Percentiles rank a stretch among this genome's conserved stretches.
These are phyloP conservation scores for Lithophane ornitopus DNA, from an alignment of 2,888 invertebrate genomes.

Conservation along the genomic window DNA sequence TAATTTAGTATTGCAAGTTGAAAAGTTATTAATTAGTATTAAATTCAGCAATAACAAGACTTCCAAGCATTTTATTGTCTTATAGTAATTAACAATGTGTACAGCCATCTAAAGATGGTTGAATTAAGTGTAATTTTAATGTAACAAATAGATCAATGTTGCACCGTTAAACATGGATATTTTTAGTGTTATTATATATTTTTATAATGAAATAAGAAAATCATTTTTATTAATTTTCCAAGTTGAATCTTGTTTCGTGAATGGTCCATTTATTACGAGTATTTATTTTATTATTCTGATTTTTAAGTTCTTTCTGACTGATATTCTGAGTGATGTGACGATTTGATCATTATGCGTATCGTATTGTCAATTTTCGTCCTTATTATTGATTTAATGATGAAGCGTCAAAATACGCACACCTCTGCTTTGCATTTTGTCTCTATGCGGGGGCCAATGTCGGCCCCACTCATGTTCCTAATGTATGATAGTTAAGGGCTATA, in stretches of 20 bases:
- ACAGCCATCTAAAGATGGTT: constrained; percentile 64
- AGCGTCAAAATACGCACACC: constrained; percentile 63
- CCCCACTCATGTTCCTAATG: constrained; percentile 65
- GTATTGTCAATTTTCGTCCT: constrained; percentile 65
- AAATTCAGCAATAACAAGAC: constrained; percentile 56
- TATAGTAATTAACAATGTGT: constrained; percentile 48
- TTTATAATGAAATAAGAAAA: constrained; percentile 84
- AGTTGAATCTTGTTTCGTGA: constrained; percentile 72
- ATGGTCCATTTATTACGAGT: constrained; percentile 76
- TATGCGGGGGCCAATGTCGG: constrained; percentile 48
- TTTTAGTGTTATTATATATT: constrained; percentile 88
- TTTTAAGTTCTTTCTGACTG: constrained; percentile 71
- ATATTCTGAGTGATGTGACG: constrained; percentile 61
- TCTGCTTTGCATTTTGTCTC: constrained; percentile 60
- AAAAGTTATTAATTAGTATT: constrained; percentile 57
- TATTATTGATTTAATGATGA: constrained; percentile 47
- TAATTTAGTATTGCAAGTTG: constrained; percentile 58
- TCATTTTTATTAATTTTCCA: constrained; percentile 77
- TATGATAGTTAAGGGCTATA: constrained; percentile 49
- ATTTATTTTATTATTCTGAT: constrained; percentile 69
- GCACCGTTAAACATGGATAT: constrained; percentile 84
- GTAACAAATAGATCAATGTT: constrained; percentile 82
- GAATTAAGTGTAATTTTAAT: constrained; percentile 76
- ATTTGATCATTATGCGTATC: constrained; percentile 53
- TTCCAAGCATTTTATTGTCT: constrained; percentile 58